Evolutionary conservation across 2,113 vertebrate genomes (phyloP).

Genomic region (Seriola aureovittata): DNA sequence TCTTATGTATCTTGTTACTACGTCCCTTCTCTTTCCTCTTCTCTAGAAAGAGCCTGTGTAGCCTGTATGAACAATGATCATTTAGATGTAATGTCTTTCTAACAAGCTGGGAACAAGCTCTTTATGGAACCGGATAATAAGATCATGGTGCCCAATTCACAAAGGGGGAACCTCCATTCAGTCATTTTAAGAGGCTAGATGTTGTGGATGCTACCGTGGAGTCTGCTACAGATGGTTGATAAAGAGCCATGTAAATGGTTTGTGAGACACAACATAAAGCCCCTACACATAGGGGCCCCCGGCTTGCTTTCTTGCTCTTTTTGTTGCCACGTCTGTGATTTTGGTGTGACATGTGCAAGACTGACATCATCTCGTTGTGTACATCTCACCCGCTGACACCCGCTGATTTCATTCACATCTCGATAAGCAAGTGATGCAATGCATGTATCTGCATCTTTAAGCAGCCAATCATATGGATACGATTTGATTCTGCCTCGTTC

Average conservation of each 20-base stretch:
- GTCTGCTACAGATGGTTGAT: background rate
- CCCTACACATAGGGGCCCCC: background rate
- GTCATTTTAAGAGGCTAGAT: slow-evolving; percentile 38
- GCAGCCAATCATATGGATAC: background rate
- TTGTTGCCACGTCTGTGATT: background rate
- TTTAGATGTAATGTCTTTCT: slow-evolving; percentile 59
- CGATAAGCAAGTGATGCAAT: slow-evolving; percentile 25
- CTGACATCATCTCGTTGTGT: slow-evolving; percentile 1
- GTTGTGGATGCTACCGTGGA: slow-evolving; percentile 6
- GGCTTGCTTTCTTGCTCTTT: background rate
- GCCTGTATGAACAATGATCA: slow-evolving; percentile 31
- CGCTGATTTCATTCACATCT: slow-evolving; percentile 9
- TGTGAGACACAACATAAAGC: background rate
- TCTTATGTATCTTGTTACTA: slow-evolving; percentile 46
- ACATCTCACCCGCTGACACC: background rate
- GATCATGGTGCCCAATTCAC: slow-evolving; percentile 38
- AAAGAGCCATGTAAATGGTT: background rate
- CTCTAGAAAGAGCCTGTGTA: slow-evolving; percentile 28
- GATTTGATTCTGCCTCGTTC: slow-evolving; percentile 7
- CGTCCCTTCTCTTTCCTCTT: slow-evolving; percentile 36
- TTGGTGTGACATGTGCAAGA: background rate
- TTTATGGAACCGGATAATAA: slow-evolving; percentile 61
- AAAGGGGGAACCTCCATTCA: slow-evolving; percentile 21
- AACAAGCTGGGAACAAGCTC: slow-evolving; percentile 59
- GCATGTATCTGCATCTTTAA: slow-evolving; percentile 2